Base-by-base conservation (phyloP, 2,113 vertebrate genomes). In the Andinoacara biseriatus region DNA sequence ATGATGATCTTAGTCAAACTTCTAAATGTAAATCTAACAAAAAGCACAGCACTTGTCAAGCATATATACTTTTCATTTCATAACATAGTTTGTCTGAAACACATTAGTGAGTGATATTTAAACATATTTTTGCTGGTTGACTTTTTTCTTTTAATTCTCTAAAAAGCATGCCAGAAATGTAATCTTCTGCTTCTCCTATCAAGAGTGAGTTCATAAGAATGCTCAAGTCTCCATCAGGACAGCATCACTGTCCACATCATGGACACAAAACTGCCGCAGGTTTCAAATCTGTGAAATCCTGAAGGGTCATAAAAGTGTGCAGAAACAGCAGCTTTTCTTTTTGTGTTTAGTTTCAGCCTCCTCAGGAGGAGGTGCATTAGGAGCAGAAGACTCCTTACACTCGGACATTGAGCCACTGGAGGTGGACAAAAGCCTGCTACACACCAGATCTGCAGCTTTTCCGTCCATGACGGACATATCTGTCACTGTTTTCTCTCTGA, bases 401-500 rank as follows among this genome's bases (percentile, higher is more conserved):
- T 94, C 91, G 43, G 96, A 97, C 31, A 96, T 86, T 40, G 97
- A 97, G 87, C 96, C 96, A 31, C 96, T 97, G 20, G 97, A 97
- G 69, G 97, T 96, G 0, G 97, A 97, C 87, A 96, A 5, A 2
- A 95, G 94, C 91, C 96, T 95, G 46, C 97, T 97, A 33, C 97
- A 97, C 91, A 99, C 98, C 49, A 99, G 95, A 85, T 98, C 97
- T 0, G 98, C 98, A 0, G 98, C 98, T 0, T 96, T 97, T 17
- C 98, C 97, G 0, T 98, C 97, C 89, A 96, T 96, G 7, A 96
- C 94, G 14, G 97, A 97, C 85, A 97, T 56, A 1, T 99, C 97
- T 0, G 97, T 98, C 83, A 99, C 98, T 0, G 97, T 99, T 93
- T 98, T 98, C 96, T 99, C 98, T 62, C 98, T 90, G 29, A 99